These are phyloP conservation scores for Diachrysia chrysitis DNA, from an alignment of 2,888 invertebrate genomes.

Conservation along the genomic window DNA sequence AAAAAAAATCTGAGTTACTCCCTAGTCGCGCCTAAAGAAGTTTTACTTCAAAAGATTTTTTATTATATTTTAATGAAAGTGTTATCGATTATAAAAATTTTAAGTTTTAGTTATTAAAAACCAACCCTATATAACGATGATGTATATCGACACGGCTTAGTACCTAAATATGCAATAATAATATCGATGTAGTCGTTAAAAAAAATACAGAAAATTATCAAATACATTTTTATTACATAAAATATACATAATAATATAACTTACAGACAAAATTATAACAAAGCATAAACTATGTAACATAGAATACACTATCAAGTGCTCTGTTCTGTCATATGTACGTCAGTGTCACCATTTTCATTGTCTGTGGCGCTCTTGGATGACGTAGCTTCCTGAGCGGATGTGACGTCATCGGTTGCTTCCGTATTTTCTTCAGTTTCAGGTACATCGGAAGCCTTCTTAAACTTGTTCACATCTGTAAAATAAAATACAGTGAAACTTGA, in stretches of 20 bases:
- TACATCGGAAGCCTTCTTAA: constrained; percentile 89
- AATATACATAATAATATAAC: constrained; percentile 40
- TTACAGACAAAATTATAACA: constrained; percentile 26
- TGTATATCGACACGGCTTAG: too few species aligned
- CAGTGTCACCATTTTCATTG: constrained; percentile 29
- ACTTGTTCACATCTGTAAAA: constrained; percentile 91
- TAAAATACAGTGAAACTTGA: too few species aligned
- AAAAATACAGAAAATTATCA: constrained; percentile 12
- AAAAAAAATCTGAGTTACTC: too few species aligned
- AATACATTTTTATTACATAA: constrained; percentile 43
- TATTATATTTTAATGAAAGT: too few species aligned
- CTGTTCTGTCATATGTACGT: constrained; percentile 38
- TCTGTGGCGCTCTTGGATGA: constrained; percentile 26
- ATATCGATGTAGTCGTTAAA: too few species aligned
- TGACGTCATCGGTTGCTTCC: constrained; percentile 32
- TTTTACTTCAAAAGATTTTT: too few species aligned
- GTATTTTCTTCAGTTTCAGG: constrained; percentile 43
- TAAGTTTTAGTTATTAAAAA: too few species aligned
- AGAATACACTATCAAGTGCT: constrained; percentile 31
- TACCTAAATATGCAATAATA: too few species aligned
- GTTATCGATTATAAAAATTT: too few species aligned
- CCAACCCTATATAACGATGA: too few species aligned
- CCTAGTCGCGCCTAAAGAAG: too few species aligned
- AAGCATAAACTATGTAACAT: background rate
- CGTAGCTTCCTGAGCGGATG: constrained; percentile 48